Percentiles rank a stretch among this genome's conserved stretches.
These are phyloP conservation scores for Phengaris arion DNA, from an alignment of 2,888 invertebrate genomes.

Conservation along the genomic window DNA sequence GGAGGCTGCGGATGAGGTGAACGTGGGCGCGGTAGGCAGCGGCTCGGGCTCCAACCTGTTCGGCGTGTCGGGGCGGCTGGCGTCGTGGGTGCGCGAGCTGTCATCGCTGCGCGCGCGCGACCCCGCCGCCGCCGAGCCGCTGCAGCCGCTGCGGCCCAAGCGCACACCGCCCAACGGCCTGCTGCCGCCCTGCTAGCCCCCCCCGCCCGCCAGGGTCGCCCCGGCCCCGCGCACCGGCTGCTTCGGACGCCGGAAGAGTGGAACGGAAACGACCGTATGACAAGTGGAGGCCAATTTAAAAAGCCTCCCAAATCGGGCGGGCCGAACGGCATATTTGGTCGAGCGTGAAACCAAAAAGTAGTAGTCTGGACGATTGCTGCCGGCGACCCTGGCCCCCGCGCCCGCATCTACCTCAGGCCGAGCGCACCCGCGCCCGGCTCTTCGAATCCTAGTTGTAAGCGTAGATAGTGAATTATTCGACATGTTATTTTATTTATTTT, in stretches of 20 bases:
- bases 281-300: not conserved
- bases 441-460: conserved; percentile 72
- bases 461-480: conserved; percentile 63
- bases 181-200: conserved; percentile 42
- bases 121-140: conserved; percentile 64
- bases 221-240: conserved; percentile 28
- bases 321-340: not conserved
- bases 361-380: not conserved
- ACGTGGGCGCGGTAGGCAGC: conserved; percentile 72
- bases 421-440: conserved; percentile 50
- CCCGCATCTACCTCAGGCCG: conserved; percentile 58
- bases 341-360: too few relatives aligned
- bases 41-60: conserved; percentile 74
- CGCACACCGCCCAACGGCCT: conserved; percentile 53
- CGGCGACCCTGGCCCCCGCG: conserved; percentile 29
- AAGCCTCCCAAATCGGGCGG: not conserved
- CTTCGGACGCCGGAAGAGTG: not conserved
- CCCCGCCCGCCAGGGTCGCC: conserved; percentile 35
- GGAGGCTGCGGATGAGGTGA: conserved; percentile 63
- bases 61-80: conserved; percentile 74
- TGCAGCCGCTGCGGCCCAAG: conserved; percentile 46
- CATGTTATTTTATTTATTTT: conserved; percentile 56
- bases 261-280: not conserved
- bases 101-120: conserved; percentile 66
- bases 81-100: conserved; percentile 75